These are phyloP conservation scores for Chaetoderma sp. DNA, from an alignment of 2,888 invertebrate genomes.

Conservation along the genomic window DNA sequence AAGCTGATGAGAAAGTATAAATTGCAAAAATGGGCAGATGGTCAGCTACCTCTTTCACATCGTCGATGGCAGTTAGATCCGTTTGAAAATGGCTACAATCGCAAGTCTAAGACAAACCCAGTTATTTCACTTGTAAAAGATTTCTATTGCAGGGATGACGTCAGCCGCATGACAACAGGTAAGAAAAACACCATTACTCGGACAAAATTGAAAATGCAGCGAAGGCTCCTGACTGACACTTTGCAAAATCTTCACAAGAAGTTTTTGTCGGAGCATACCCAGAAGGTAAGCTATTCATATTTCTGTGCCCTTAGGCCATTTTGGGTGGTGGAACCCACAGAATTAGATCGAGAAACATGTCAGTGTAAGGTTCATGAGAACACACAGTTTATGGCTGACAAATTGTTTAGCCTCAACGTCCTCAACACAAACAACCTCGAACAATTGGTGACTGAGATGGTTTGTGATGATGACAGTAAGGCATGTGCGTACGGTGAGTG, in stretches of 20 bases:
- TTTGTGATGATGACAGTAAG: slow-evolving; percentile 2
- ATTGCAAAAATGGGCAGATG: too few species aligned
- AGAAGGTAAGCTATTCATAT: slow-evolving; percentile 8
- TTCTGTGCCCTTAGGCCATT: slow-evolving; percentile 32
- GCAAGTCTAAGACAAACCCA: too few species aligned
- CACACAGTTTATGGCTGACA: slow-evolving; percentile 15
- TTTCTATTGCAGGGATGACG: slow-evolving; percentile 24
- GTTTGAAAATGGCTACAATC: too few species aligned
- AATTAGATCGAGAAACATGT: slow-evolving; percentile 33
- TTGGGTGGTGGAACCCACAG: slow-evolving; percentile 30
- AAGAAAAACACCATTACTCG: slow-evolving; percentile 27
- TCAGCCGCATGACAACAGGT: slow-evolving; percentile 17
- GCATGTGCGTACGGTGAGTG: background rate
- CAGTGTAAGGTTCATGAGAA: slow-evolving; percentile 30
- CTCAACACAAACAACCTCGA: slow-evolving; percentile 4
- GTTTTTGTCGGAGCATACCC: slow-evolving; percentile 13
- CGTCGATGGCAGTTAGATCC: too few species aligned
- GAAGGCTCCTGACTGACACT: slow-evolving; percentile 23
- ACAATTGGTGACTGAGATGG: background rate
- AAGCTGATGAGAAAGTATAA: too few species aligned
- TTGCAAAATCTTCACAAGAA: slow-evolving; percentile 27
- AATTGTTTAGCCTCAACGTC: background rate
- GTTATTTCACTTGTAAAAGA: too few species aligned
- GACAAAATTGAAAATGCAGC: slow-evolving; percentile 30
- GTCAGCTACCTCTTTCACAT: too few species aligned